Percentiles rank a stretch among this genome's conserved stretches.
phyloP scores from a whole-genome alignment of 2,888 invertebrate species.

The Allygus modestus region DNA sequence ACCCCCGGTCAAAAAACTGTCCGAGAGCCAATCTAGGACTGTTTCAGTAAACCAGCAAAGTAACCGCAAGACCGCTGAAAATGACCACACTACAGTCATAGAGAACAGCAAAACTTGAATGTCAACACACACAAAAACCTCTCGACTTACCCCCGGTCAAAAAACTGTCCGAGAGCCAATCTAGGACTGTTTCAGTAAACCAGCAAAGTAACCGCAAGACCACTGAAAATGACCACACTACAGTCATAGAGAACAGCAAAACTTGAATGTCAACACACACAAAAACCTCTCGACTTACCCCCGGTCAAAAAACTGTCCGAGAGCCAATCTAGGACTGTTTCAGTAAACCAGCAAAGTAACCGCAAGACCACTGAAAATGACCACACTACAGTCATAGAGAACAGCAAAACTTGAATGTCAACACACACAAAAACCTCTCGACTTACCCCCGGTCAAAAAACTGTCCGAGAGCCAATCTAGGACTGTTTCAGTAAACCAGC shows the following conservation, averaged over 20 bases:
- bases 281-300: slow-evolving; percentile 23
- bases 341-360: slow-evolving; percentile 2
- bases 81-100: not conserved
- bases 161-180: slow-evolving; percentile 27
- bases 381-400: too few species aligned
- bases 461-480: slow-evolving; percentile 34
- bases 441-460: slow-evolving; percentile 17
- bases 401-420: too few species aligned
- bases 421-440: not conserved
- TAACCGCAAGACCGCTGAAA: slow-evolving; percentile 26
- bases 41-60: slow-evolving; percentile 4
- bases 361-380: slow-evolving; percentile 32
- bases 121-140: not conserved
- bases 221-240: slow-evolving; percentile 28
- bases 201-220: not conserved
- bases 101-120: too few species aligned
- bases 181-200: not conserved
- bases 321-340: slow-evolving; percentile 23
- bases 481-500: not conserved
- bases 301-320: not conserved
- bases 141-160: slow-evolving; percentile 3
- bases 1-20: not conserved
- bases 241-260: too few species aligned
- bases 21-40: slow-evolving; percentile 23
- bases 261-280: not conserved